Conservation (phyloP, 2,888 invertebrate genomes). For the Netelia fuscicornis region DNA sequence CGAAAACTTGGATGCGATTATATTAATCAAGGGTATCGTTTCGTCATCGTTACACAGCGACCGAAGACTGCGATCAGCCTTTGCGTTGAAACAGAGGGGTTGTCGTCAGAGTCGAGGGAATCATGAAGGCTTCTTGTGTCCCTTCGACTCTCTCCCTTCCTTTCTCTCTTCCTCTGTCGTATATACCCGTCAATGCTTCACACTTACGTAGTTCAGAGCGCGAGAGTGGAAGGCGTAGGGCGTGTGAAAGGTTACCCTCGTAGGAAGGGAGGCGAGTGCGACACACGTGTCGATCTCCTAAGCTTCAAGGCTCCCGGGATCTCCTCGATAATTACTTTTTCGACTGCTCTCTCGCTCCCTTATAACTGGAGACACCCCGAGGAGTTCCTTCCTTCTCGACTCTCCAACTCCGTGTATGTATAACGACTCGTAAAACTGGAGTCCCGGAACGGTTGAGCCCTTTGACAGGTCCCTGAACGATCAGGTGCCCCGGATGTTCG, state of each 20-base stretch:
- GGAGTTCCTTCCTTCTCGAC: constrained; percentile 1
- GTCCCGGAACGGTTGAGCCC: constrained; percentile 27
- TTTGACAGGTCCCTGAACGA: constrained; percentile 43
- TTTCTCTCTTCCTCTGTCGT: constrained; percentile 38
- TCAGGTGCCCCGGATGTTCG: constrained; percentile 51
- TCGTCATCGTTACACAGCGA: neutral
- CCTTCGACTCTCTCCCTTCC: constrained; percentile 51
- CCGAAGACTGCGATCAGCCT: constrained; percentile 17
- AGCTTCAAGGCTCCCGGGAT: constrained; percentile 39
- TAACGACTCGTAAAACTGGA: constrained; percentile 51
- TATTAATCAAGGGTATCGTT: neutral
- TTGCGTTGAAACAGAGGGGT: constrained; percentile 54
- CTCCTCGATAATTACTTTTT: constrained; percentile 72
- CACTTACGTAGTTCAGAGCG: constrained; percentile 5
- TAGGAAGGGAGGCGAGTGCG: constrained; percentile 70
- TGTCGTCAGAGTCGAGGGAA: constrained; percentile 39
- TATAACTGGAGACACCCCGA: constrained; percentile 40
- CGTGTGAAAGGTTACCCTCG: constrained; percentile 80
- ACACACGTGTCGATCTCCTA: constrained; percentile 76
- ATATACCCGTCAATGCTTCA: constrained; percentile 33
- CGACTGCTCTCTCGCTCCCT: constrained; percentile 53
- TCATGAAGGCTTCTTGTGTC: constrained; percentile 53
- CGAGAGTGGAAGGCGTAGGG: constrained; percentile 66
- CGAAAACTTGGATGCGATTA: too few species aligned
- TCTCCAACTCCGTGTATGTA: neutral